Evolutionary conservation across 2,888 invertebrate species (phyloP).

Genomic region (Chaitophorus viminalis): DNA sequence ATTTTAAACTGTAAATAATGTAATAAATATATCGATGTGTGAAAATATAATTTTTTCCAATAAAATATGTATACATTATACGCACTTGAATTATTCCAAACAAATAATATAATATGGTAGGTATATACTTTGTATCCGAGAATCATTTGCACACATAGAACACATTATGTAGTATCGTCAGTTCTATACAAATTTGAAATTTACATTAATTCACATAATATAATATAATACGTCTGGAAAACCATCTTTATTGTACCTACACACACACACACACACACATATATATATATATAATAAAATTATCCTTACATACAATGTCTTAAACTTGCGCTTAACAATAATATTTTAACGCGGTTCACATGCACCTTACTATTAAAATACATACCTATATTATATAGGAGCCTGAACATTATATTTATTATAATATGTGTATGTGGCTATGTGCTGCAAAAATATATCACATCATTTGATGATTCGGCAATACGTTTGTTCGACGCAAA

Average conservation of each 20-base stretch:
- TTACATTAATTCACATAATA: not conserved
- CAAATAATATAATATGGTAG: not conserved
- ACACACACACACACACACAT: no score
- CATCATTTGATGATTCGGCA: conserved; percentile 35
- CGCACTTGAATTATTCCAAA: not conserved
- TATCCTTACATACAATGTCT: not conserved
- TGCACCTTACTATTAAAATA: not conserved
- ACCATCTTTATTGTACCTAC: not conserved
- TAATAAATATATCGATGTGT: no score
- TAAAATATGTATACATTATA: not conserved
- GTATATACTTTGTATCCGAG: not conserved
- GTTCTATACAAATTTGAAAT: not conserved
- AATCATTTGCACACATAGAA: not conserved
- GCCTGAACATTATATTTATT: not conserved
- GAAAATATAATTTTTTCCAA: not conserved
- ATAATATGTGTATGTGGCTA: not conserved
- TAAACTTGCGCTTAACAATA: not conserved
- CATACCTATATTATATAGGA: no score
- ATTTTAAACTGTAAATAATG: not conserved
- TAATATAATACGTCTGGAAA: not conserved
- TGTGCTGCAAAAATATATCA: not conserved
- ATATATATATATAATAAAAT: not conserved
- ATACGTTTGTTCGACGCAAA: not conserved
- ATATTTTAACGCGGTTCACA: not conserved
- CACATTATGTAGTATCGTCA: no score